Evolutionary conservation across 2,888 invertebrate genomes (phyloP).

Genomic region (Dioctria linearis): DNA sequence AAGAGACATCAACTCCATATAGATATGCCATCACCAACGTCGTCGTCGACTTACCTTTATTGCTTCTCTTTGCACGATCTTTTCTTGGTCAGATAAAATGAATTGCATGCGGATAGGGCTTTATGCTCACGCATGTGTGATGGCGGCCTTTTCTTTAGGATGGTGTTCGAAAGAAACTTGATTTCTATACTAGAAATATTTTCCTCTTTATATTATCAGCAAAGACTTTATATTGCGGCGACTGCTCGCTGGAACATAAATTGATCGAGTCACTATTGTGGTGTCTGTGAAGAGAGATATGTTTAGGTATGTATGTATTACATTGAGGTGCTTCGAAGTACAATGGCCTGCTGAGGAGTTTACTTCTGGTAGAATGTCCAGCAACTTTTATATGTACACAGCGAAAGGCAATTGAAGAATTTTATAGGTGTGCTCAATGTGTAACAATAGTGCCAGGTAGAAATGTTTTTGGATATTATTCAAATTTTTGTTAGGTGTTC

Average conservation of each 20-base stretch:
- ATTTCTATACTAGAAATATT: neutral
- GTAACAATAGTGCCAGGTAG: neutral
- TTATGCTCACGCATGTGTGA: neutral
- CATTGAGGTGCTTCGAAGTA: conserved; percentile 21
- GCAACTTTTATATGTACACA: conserved; percentile 11
- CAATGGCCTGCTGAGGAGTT: conserved; percentile 36
- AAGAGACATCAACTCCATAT: neutral
- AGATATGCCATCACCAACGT: conserved; percentile 26
- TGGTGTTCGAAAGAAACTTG: conserved; percentile 16
- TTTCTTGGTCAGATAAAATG: conserved; percentile 47
- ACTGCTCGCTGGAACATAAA: too few species aligned
- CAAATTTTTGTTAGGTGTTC: neutral
- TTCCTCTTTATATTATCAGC: too few species aligned
- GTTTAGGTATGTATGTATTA: too few species aligned
- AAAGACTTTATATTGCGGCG: too few species aligned
- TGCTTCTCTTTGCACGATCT: conserved; percentile 48
- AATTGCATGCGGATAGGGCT: conserved; percentile 26
- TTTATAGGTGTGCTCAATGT: conserved; percentile 31
- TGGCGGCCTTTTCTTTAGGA: neutral
- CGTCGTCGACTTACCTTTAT: neutral
- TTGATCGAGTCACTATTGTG: too few species aligned
- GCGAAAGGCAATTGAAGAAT: conserved; percentile 6
- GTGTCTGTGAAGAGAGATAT: neutral
- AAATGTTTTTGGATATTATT: neutral
- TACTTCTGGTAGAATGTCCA: conserved; percentile 46